Percentiles rank a stretch among this genome's conserved stretches.
These are phyloP conservation scores for Yasuhikotakia modesta DNA, from an alignment of 2,797 vertebrate genomes.

Conservation along the genomic window DNA sequence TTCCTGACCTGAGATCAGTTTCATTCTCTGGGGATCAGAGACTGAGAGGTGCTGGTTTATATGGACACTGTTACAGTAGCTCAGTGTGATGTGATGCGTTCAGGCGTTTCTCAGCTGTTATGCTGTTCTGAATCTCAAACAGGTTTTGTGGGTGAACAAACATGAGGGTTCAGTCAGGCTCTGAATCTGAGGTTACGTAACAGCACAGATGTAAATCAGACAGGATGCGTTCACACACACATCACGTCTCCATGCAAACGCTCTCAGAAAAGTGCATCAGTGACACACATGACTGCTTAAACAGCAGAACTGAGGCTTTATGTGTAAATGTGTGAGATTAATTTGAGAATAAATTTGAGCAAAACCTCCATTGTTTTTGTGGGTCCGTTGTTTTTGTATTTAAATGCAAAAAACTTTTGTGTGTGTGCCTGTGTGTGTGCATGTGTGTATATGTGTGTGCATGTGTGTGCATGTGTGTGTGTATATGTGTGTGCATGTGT, in stretches of 20 bases:
- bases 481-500: no score
- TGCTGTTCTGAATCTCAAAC: constrained; percentile 51
- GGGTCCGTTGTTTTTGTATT: no score
- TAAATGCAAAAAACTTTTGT: no score
- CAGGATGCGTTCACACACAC: constrained; percentile 17
- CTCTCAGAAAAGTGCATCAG: constrained; percentile 14
- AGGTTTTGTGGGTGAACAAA: constrained; percentile 34
- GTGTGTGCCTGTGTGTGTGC: no score
- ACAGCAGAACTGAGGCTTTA: constrained; percentile 22
- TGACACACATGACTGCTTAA: constrained; percentile 40
- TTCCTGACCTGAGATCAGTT: background rate
- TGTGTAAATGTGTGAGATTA: background rate
- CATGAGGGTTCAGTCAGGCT: constrained; percentile 26
- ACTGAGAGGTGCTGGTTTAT: constrained; percentile 26
- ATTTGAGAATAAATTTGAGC: no score
- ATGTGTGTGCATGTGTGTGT: no score
- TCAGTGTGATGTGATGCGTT: constrained; percentile 13
- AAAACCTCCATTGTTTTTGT: background rate
- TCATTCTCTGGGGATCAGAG: background rate
- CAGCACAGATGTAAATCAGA: constrained; percentile 39
- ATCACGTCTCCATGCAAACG: constrained; percentile 18
- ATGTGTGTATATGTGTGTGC: no score
- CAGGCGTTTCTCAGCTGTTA: constrained; percentile 28
- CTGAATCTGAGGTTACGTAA: constrained; percentile 52
- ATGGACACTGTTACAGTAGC: constrained; percentile 14